Evolutionary conservation across 2,113 vertebrate genomes (phyloP), one percentile per base, ranked within the genome.

Genomic region (Paracanthobrama guichenoti): DNA sequence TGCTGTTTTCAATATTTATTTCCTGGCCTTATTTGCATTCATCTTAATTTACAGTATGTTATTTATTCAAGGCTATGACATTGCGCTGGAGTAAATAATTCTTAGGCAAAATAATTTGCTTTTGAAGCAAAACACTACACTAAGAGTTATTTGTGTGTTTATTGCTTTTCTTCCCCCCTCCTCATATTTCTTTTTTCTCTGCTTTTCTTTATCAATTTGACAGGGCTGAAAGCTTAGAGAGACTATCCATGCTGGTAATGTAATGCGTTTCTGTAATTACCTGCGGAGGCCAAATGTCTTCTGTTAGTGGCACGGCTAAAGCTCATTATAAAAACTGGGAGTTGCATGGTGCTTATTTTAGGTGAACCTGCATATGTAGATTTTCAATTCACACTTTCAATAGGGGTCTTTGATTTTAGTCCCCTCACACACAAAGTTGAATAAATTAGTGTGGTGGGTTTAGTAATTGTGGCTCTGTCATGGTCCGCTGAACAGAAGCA

Each of bases 241-340:
- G 53, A 67, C 78, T 26, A 81, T 81, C 82, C 82, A 82, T 86
- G 89, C 86, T 77, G 87, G 59, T 85, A 87, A 82, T 86, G 79
- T 87, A 87, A 88, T 88, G 84, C 79, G 82, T 80, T 88, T 87
- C 86, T 87, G 81, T 90, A 90, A 90, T 88, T 87, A 88, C 87
- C 83, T 84, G 89, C 74, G 31, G 81, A 83, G 81, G 60, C 80
- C 79, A 79, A 62, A 57, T 77, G 53, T 53, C 46, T 55, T 88
- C 85, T 85, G 84, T 86, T 85, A 82, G 86, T 73, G 81, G 50
- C 59, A 59, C 48, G 26, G 67, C 84, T 85, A 85, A 85, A 87
- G 26, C 59, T 77, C 55, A 74, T 81, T 57, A 81, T 72, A 74
- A 48, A 69, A 84, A 62, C 18, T 60, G 59, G 50, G 82, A 71